Evolutionary conservation across 2,888 invertebrate species (phyloP), one percentile per base, ranked within the genome.

Genomic region (Sipha maydis): DNA sequence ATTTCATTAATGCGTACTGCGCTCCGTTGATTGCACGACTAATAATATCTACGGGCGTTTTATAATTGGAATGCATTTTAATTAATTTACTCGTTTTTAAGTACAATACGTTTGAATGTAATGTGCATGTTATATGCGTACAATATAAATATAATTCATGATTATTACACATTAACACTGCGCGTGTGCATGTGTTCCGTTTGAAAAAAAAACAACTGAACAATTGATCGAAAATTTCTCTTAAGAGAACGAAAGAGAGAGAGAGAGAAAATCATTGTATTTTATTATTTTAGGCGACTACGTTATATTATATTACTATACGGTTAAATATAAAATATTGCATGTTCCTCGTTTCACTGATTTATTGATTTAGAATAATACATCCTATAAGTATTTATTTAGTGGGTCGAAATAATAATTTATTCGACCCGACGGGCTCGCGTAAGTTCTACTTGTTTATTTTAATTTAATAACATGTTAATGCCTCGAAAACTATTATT

Each of bases 381-480:
- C 11, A 67, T 48, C 76, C n/a, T 73, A 31, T 25, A 25, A 83
- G 75, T 75, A 56, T 83, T 83, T 75, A 61, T 83, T 75, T 61
- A 75, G 61, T 61, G 34, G 34, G 75, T 56, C 61, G 75, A 75
- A 75, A 75, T 56, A 83, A 56, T 83, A 75, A 83, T 83, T 83
- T 83, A 83, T 83, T 73, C 73, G 73, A 41, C 54, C 83, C 75
- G 75, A 56, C 83, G 83, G 83, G 75, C 67, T 75, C 56, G 56
- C 83, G 38, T 48, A 83, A 54, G 83, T 83, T 75, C 31, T 38
- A 75, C 83, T 56, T 83, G 83, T 83, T 75, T 56, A 61, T 83
- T 75, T 56, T 38, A 75, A 56, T 83, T 83, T 83, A 83, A 83
- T 75, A 83, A 83, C 75, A 83, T 38, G 85, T 69, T 79, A 79